These are phyloP conservation scores for Tenthredo livida DNA, from an alignment of 2,888 invertebrate genomes.

Conservation along the genomic window DNA sequence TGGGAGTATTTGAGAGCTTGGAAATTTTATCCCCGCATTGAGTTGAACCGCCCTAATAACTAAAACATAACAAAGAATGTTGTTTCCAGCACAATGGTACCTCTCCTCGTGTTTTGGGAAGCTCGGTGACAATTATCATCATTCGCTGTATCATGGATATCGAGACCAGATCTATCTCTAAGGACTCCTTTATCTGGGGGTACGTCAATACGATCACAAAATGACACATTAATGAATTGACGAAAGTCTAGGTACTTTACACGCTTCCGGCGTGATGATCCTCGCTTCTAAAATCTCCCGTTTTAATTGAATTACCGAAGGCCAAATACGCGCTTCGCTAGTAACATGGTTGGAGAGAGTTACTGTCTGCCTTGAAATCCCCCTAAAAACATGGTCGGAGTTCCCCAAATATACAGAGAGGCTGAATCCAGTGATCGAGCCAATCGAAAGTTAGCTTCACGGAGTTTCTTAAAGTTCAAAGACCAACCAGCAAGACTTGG, in stretches of 20 bases:
- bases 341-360: too few relatives aligned
- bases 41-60: neutral
- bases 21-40: neutral
- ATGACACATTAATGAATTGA: conserved; percentile 6
- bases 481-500: neutral
- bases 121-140: conserved; percentile 38
- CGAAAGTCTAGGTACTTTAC: conserved; percentile 23
- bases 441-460: neutral
- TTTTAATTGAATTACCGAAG: neutral
- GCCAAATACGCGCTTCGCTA: neutral
- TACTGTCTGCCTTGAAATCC: neutral
- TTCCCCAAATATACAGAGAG: neutral
- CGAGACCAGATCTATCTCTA: conserved; percentile 21
- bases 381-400: neutral
- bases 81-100: conserved; percentile 42
- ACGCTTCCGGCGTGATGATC: neutral
- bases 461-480: neutral
- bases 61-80: conserved; percentile 36
- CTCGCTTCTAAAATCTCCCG: neutral
- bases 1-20: neutral
- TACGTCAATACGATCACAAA: conserved; percentile 26
- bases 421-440: neutral
- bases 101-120: conserved; percentile 44
- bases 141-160: conserved; percentile 23
- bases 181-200: conserved; percentile 31